Base-by-base conservation (phyloP, 2,888 invertebrate species). In the Mantis religiosa region DNA sequence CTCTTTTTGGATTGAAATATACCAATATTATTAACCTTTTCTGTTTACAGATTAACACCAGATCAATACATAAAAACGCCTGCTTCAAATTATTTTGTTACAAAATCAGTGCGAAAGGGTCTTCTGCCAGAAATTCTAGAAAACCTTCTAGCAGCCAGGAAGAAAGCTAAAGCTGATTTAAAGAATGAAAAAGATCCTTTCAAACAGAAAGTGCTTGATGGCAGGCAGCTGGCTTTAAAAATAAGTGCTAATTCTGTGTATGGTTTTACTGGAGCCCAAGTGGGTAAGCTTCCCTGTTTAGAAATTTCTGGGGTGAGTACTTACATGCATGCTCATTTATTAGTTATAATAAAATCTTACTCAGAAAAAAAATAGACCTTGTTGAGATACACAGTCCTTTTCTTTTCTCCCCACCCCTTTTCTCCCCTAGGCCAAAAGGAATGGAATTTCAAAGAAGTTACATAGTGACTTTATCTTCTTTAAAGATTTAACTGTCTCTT, bases 181-280 rank as follows among this genome's bases (percentile, higher is more conserved):
- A 99, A 99, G 93, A 96, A 98, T 87, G 99, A 99, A 93, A 99
- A 96, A 47, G 99, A 99, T 95, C 98, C 98, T 0, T 97, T 99
- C 91, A 97, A 97, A 92, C 95, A 97, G 91, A 98, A 98, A 92
- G 98, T 99, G 3, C 94, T 99, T 90, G 99, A 99, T 95, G 99
- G 99, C 89, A 94, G 99, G 91, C 99, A 99, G 93, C 94, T 99
- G 91, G 99, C 99, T 85, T 94, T 99, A 91, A 99, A 99, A 94
- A 98, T 99, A 88, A 98, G 98, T 91, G 99, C 99, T 0, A 99
- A 99, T 94, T 99, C 99, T 27, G 99, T 99, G 0, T 99, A 99
- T 93, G 99, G 99, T 83, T 99, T 99, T 92, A 99, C 99, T 12
- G 99, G 99, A n/a, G 99, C 99, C 82, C 98, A 98, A 94, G 97